Evolutionary conservation across 2,888 invertebrate species (phyloP), one percentile per base, ranked within the genome.

Genomic region (Ischnura elegans): DNA sequence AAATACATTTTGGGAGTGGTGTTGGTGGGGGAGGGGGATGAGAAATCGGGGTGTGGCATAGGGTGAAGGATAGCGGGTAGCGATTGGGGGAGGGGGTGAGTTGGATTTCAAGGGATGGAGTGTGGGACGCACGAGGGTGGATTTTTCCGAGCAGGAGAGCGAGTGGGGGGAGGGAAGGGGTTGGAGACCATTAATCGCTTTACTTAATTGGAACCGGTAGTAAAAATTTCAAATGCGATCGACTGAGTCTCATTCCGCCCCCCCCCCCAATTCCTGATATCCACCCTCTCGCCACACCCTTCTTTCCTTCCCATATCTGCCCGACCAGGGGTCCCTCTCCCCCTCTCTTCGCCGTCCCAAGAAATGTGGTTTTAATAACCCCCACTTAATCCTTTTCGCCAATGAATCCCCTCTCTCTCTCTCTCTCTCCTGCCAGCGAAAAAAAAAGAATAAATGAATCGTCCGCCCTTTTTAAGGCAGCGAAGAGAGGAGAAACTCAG

Each of bases 351-450:
- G 10, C 55, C 55, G 87, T 25, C 51, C 13, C 51, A 55, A 87
- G 87, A 55, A 87, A 87, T 87, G 55, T 25, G 87, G 87, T 87
- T 87, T 61, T 87, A 87, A 87, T 87, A 87, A 87, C 87, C 36
- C n/a, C 55, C 42, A 61, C 51, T 87, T 51, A 47, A 36, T 87
- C 87, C 55, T 85, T 51, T 43, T 61, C n/a, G 61, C n/a, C 8
- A 10, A 61, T 61, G 61, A 25, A n/a, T 61, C n/a, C 61, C 21
- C 61, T n/a, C n/a, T 10, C n/a, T n/a, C n/a, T n/a, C n/a, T n/a
- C n/a, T n/a, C n/a, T n/a, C n/a, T n/a, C n/a, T n/a, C n/a, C 51
- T 51, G 51, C 6, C 51, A n/a, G n/a, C n/a, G n/a, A n/a, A 61
- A 61, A 61, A 61, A 61, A n/a, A n/a, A n/a, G n/a, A n/a, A n/a